A percentile compares a stretch with the other conserved stretches of the same genome.
These are phyloP conservation scores for Epinotia brunnichana DNA, from an alignment of 2,888 invertebrate genomes.

Conservation along the genomic window DNA sequence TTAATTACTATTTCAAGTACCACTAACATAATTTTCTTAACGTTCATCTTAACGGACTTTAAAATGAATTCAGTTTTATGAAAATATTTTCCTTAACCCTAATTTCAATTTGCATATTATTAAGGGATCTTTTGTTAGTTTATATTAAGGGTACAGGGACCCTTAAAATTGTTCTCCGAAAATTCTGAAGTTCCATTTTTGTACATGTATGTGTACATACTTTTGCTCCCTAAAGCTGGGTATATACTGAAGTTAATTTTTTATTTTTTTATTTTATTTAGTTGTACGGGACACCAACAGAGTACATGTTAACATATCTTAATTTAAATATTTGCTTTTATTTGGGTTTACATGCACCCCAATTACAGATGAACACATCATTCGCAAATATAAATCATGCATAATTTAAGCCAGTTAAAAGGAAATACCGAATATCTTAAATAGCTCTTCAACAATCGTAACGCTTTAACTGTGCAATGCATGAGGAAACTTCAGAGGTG, in stretches of 20 bases:
- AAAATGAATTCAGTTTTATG: constrained; percentile 28
- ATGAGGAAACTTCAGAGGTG: neutral
- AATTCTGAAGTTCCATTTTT: constrained; percentile 21
- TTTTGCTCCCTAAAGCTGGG: constrained; percentile 2
- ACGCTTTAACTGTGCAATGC: neutral
- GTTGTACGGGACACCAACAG: too few species aligned
- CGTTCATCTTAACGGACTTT: neutral
- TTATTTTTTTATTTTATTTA: too few species aligned
- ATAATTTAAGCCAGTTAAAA: too few species aligned
- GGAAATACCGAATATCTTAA: too few species aligned
- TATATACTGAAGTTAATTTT: constrained; percentile 7
- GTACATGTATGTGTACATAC: constrained; percentile 7
- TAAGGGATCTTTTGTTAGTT: constrained; percentile 28
- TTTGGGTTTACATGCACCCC: too few species aligned
- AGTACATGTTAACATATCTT: too few species aligned
- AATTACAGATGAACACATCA: too few species aligned
- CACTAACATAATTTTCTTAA: constrained; percentile 23
- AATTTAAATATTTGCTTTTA: too few species aligned
- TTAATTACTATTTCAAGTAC: too few species aligned
- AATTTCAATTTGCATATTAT: constrained; percentile 29
- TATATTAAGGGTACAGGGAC: constrained; percentile 8
- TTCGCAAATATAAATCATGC: too few species aligned
- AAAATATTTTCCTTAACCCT: constrained; percentile 30
- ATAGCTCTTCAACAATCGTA: too few species aligned
- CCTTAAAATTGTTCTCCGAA: constrained; percentile 15